Base-by-base conservation (phyloP, 2,113 vertebrate species). In the Serinus canaria region DNA sequence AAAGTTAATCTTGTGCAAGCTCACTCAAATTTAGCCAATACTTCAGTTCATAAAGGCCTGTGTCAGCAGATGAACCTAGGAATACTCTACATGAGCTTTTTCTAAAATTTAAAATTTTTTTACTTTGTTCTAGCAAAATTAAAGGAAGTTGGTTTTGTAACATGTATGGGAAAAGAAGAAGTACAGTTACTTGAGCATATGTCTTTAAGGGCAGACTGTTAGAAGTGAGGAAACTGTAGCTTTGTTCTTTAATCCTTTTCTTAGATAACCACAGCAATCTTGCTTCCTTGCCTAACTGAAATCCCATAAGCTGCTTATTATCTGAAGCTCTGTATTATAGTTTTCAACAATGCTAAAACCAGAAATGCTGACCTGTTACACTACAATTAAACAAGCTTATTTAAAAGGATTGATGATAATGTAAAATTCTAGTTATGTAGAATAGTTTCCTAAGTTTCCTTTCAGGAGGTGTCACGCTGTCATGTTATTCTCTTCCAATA, bases 221-320 rank as follows among this genome's bases (percentile, higher is more conserved):
- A 46, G 13, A 0, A 93, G 58, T 47, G 49, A 72, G 77, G 81
- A 81, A 96, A 70, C 60, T 7, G 3, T 77, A 92, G 52, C 77
- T 83, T 90, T 94, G 53, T 93, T 91, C 74, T 73, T 66, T 76
- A 87, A 79, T 89, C 4, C 2, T 83, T 87, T 89, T 76, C 78
- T 92, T 93, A 92, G 88, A 83, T 91, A 96, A 91, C 35, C n/a
- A 35, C 89, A 64, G 35, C 91, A 95, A 86, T 94, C 94, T 93
- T 92, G 33, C 53, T 33, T 87, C 64, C 74, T 63, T 89, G 74
- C 53, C 49, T 93, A 96, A 60, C 73, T 77, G 75, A 91, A 94
- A 94, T 95, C 78, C 59, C 52, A 35, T 94, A 94, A 96, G 81
- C 74, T 92, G 43, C 84, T 94, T 91, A 89, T 91, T 92, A 75